Base-by-base conservation (phyloP, 1,140 invertebrate genomes). In the Delia radicum region DNA sequence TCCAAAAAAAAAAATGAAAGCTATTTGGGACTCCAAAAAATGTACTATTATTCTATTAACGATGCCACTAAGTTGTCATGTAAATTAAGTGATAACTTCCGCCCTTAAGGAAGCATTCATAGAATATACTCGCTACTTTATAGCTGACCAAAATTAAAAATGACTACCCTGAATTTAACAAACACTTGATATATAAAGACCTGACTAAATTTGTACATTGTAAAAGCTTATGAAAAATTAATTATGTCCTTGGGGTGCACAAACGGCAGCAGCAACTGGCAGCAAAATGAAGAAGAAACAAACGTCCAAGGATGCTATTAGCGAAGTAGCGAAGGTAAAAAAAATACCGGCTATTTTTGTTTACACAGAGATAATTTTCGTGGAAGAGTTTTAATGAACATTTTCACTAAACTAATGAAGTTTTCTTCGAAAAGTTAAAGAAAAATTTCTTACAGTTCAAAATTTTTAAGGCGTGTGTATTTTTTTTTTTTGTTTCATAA, bases 191-290 rank as follows among this genome's bases (percentile, higher is more conserved):
- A 37, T 10, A 7, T 37, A 10, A 13, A 0, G 8, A 10, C 3
- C 13, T 3, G 33, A n/a, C n/a, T 37, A 37, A 37, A 37, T 10
- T 37, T 37, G 13, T 10, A 21, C 48, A 55, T 55, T 8, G n/a
- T 4, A 55, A 65, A 79, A 80, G 81, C 80, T 83, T 80, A 81
- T 83, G 82, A 83, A 83, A 83, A 83, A 83, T 83, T 83, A 83
- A 83, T 83, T 83, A 83, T 82, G 82, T 83, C 82, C 82, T 83
- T 83, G 83, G 82, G 82, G 82, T 82, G 78, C 81, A 80, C 80
- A 82, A 82, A 13, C 4, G n/a, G 27, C 26, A 28, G 26, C 2
- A 65, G 26, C 55, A 24, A 5, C 5, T 4, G 29, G 26, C 55
- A 24, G 10, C 5, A 24, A 61, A 61, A n/a, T 21, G 12, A 62